phyloP scores from a whole-genome alignment of 2,888 invertebrate genomes.

The Teleogryllus oceanicus region DNA sequence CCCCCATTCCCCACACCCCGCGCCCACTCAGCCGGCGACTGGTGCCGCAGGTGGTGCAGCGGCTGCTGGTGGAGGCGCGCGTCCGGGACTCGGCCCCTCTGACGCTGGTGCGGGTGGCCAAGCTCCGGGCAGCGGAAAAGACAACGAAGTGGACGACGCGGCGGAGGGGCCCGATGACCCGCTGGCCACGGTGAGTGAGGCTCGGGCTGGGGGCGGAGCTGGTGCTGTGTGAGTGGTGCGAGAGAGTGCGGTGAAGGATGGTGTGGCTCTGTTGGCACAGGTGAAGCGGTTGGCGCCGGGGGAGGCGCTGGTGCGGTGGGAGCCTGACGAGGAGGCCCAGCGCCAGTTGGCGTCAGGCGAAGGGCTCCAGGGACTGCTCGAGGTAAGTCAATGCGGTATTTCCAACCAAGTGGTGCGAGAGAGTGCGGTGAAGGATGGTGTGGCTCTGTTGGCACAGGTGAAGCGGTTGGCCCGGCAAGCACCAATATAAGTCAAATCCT shows the following conservation, averaged over 20 bases:
- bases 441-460: too few relatives aligned
- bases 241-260: too few relatives aligned
- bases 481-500: too few relatives aligned
- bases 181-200: background rate
- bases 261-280: background rate
- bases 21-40: too few relatives aligned
- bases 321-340: constrained; percentile 59
- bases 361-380: background rate
- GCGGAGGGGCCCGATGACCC: background rate
- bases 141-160: background rate
- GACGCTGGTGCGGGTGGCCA: background rate
- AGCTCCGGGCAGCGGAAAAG: background rate
- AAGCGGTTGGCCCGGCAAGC: too few relatives aligned
- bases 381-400: background rate
- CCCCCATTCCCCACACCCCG: too few relatives aligned
- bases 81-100: background rate
- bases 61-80: background rate
- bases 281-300: constrained; percentile 28
- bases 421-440: too few relatives aligned
- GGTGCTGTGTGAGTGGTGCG: too few relatives aligned
- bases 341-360: constrained; percentile 50
- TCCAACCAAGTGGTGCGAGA: too few relatives aligned
- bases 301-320: constrained; percentile 55
- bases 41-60: background rate
- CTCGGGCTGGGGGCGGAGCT: too few relatives aligned